Evolutionary conservation across 2,797 vertebrate genomes (phyloP).

Genomic region (Falco concolor): DNA sequence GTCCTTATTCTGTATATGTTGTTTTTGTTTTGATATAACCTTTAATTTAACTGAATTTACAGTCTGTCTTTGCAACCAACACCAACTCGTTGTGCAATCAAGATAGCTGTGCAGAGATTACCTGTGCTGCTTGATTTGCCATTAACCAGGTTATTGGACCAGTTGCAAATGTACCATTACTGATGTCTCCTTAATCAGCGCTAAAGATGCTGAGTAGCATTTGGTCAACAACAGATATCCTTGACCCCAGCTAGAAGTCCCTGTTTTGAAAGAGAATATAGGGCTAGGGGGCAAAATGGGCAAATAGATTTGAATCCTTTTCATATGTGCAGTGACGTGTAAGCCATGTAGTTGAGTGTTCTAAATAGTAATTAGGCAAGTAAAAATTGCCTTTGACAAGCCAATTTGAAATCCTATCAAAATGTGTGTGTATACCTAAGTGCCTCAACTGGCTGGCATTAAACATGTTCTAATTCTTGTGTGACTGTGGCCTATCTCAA

Average conservation of each 20-base stretch:
- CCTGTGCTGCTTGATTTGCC: neutral
- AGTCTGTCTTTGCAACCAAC: neutral
- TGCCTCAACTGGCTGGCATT: neutral
- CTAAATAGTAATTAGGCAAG: neutral
- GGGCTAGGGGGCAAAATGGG: neutral
- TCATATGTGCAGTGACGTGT: neutral
- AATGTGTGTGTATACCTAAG: neutral
- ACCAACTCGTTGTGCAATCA: neutral
- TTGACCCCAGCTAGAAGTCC: neutral
- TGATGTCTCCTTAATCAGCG: neutral
- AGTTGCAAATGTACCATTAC: neutral
- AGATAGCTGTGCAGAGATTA: neutral
- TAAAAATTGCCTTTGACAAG: neutral
- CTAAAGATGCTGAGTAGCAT: neutral
- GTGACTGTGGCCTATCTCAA: neutral
- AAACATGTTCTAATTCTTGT: neutral
- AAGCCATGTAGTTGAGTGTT: accelerated
- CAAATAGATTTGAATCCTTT: neutral
- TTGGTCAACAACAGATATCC: neutral
- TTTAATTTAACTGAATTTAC: neutral
- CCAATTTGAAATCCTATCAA: neutral
- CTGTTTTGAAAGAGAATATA: neutral
- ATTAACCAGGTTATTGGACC: neutral
- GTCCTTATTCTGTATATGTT: neutral
- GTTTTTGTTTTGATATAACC: neutral